Base-by-base conservation (phyloP, 2,113 vertebrate species). In the Phaethornis superciliosus region DNA sequence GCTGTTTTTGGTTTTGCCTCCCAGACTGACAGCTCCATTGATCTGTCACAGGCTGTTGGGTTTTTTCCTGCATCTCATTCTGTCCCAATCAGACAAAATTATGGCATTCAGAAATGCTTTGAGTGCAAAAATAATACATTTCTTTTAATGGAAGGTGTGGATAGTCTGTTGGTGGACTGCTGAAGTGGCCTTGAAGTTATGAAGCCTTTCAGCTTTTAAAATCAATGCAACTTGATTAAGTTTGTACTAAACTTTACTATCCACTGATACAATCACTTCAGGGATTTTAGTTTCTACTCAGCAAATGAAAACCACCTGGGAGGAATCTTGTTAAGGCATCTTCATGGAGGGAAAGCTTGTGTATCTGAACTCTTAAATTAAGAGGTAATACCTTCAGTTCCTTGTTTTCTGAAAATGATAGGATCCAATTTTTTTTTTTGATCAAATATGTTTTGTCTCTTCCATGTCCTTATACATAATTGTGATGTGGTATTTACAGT, bases 1-100 rank as follows among this genome's bases (percentile, higher is more conserved):
- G 92, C 86, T 97, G 85, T 60, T 69, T 56, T 64, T 44, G 58
- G 51, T 81, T 81, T 93, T 90, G 3, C 86, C 86, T 71, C 52
- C 78, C 46, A 37, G 35, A 18, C 56, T 72, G 92, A 67, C 90
- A 82, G 88, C 82, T 90, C 88, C 56, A 18, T 77, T 83, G 88
- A 44, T 47, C 64, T 67, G 24, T 76, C 65, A 37, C 32, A 67
- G 55, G 58, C 47, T 40, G 80, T 42, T 71, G 47, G 4, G 3
- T 23, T 30, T 49, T 89, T 92, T 26, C 8, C 67, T 86, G 64
- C 18, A 0, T 62, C 64, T 78, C 72, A 40, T 56, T 85, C 60
- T 52, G 0, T 68, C n/a, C 30, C 33, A 75, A n/a, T 75, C 15
- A 88, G 15, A 70, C 52, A 75, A 93, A 82, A 62, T 28, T 26